These are phyloP conservation scores for Tiliacea aurago DNA, from an alignment of 2,888 invertebrate genomes.

Conservation along the genomic window DNA sequence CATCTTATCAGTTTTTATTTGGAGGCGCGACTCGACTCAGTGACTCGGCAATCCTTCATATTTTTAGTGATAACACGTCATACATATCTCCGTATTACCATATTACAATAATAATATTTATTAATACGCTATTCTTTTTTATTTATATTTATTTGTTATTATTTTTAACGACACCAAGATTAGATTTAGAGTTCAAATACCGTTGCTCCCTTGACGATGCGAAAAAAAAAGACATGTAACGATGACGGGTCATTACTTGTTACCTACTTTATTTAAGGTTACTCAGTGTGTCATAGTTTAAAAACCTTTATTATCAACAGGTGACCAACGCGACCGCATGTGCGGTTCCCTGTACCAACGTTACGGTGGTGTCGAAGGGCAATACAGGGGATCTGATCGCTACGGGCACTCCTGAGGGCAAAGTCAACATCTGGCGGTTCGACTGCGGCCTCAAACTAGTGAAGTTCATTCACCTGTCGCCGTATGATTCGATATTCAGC, in stretches of 20 bases:
- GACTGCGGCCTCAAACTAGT: constrained; percentile 94
- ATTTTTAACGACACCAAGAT: constrained; percentile 12
- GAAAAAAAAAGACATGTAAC: constrained; percentile 17
- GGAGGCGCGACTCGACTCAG: constrained; percentile 30
- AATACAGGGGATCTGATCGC: constrained; percentile 91
- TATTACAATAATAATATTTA: constrained; percentile 3
- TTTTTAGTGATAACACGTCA: constrained; percentile 30
- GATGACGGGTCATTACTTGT: constrained; percentile 24
- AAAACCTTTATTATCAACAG: constrained; percentile 59
- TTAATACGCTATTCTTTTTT: background rate
- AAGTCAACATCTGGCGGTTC: constrained; percentile 96
- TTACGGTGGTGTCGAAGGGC: constrained; percentile 91
- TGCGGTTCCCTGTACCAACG: constrained; percentile 91
- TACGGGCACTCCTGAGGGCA: constrained; percentile 91
- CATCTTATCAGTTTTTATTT: constrained; percentile 16
- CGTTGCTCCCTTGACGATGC: constrained; percentile 28
- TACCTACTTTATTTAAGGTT: background rate
- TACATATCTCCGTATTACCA: background rate
- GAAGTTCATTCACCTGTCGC: constrained; percentile 90
- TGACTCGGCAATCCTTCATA: constrained; percentile 30
- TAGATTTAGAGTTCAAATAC: constrained; percentile 32
- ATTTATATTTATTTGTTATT: constrained; percentile 13
- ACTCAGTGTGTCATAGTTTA: constrained; percentile 20
- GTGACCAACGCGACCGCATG: constrained; percentile 96
- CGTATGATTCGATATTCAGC: constrained; percentile 88